Conservation (phyloP, 2,113 vertebrate genomes). For the Circaetus cinerascens region DNA sequence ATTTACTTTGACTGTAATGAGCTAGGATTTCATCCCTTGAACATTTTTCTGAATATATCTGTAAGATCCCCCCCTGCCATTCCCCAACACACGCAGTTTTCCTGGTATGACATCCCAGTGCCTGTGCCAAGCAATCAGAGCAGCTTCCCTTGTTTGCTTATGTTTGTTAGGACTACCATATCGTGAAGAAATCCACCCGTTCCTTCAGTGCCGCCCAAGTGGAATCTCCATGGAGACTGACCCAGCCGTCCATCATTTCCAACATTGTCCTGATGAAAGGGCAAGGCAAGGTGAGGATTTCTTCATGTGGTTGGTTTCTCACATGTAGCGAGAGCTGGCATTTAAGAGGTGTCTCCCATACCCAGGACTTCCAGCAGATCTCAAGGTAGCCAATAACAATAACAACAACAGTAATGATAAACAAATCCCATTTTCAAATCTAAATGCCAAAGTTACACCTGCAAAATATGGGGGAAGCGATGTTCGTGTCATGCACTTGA, state of each 20-base stretch:
- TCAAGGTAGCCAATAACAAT: background rate
- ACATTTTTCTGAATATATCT: background rate
- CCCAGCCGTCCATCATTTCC: constrained; percentile 95
- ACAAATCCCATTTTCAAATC: background rate
- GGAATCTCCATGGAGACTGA: constrained; percentile 95
- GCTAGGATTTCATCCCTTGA: background rate
- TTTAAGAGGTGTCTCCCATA: background rate
- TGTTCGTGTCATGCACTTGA: rapidly evolving
- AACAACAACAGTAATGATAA: background rate
- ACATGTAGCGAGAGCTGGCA: background rate
- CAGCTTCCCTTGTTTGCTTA: background rate
- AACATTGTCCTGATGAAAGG: constrained; percentile 98
- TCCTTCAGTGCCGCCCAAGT: constrained; percentile 94
- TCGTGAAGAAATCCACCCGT: constrained; percentile 92
- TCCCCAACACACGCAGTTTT: rapidly evolving
- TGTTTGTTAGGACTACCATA: constrained; percentile 85
- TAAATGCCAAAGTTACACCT: background rate
- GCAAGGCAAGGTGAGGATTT: constrained; percentile 90
- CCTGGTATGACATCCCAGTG: background rate
- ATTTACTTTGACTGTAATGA: background rate
- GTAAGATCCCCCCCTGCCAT: background rate
- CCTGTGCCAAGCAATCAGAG: background rate
- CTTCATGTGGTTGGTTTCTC: background rate
- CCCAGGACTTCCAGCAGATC: background rate
- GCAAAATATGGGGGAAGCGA: rapidly evolving